phyloP scores from a whole-genome alignment of 2,113 vertebrate genomes.

The Cettia cetti region DNA sequence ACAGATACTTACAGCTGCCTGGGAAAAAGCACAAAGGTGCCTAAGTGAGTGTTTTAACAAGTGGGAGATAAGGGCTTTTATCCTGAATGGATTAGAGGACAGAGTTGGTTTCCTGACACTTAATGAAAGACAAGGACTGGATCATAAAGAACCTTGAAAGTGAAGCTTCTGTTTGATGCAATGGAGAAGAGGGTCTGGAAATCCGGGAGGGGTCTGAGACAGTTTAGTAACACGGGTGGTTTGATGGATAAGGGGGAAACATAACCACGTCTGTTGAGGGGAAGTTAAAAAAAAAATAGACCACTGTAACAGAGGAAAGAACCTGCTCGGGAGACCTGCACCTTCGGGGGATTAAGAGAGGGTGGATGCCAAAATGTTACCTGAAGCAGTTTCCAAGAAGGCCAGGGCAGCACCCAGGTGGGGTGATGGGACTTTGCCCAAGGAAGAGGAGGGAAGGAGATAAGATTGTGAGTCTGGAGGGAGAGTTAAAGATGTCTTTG shows the following conservation, averaged over 20 bases:
- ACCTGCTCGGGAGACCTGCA: background rate
- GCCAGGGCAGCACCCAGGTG: background rate
- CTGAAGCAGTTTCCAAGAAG: background rate
- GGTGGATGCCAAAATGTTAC: background rate
- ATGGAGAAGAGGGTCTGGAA: background rate
- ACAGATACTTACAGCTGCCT: background rate
- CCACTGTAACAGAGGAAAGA: background rate
- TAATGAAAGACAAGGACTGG: background rate
- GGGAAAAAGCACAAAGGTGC: constrained; percentile 28
- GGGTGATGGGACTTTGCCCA: background rate
- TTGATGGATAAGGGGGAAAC: background rate
- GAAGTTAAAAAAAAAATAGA: background rate
- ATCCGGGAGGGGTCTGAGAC: background rate
- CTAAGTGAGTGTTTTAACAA: constrained; percentile 17
- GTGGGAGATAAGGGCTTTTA: constrained; percentile 30
- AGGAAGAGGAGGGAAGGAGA: background rate
- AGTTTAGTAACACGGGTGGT: background rate
- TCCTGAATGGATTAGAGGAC: background rate
- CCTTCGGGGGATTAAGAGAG: background rate
- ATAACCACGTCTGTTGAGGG: background rate
- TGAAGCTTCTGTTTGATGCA: background rate
- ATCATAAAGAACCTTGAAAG: background rate
- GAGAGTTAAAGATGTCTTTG: background rate
- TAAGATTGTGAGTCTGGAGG: background rate
- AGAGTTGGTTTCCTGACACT: background rate